A percentile compares a stretch with the other conserved stretches of the same genome.
phyloP scores from a whole-genome alignment of 1,140 invertebrate species.

The Phthorimaea operculella region DNA sequence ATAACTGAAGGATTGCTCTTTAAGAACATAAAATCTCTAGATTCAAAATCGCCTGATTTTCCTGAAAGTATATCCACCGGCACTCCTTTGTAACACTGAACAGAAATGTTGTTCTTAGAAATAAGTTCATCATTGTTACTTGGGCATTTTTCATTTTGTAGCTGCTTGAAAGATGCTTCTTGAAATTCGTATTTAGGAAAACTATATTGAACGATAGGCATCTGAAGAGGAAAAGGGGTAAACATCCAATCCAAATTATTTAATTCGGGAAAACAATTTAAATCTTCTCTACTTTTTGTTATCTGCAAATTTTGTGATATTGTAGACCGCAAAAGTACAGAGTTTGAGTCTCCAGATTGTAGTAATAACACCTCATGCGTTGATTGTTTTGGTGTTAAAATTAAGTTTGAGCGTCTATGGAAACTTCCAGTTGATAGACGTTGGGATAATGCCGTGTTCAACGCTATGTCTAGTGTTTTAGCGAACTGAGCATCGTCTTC shows the following conservation, averaged over 20 bases:
- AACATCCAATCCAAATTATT: background rate
- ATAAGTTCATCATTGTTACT: too few species aligned
- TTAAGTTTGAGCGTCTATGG: background rate
- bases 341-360: background rate
- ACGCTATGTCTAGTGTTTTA: background rate
- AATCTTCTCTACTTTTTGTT: background rate
- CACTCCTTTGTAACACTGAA: too few species aligned
- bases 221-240: background rate
- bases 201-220: background rate
- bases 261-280: background rate
- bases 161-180: background rate
- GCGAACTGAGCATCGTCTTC: background rate
- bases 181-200: background rate
- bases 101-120: too few species aligned
- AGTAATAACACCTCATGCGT: background rate
- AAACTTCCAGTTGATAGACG: background rate
- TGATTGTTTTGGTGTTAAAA: background rate
- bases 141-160: too few species aligned
- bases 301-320: background rate
- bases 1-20: too few species aligned
- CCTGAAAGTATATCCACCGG: too few species aligned
- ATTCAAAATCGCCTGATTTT: too few species aligned
- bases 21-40: too few species aligned
- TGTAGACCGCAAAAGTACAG: background rate
- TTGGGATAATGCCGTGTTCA: background rate